Evolutionary conservation across 1,140 invertebrate species (phyloP).

Genomic region (Hyphantria cunea): DNA sequence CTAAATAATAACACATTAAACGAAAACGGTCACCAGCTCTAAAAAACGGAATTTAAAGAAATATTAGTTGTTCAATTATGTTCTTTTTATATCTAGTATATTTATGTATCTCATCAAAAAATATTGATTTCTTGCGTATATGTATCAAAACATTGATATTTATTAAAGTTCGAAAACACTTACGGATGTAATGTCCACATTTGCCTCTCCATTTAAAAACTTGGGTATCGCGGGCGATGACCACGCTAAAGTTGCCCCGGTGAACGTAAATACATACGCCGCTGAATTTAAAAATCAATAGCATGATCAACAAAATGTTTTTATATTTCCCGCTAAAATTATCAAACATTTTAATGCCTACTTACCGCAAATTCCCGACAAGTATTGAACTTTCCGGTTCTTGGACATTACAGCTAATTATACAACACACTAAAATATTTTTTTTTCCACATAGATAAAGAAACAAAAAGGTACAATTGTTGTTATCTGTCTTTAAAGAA

Average conservation of each 20-base stretch:
- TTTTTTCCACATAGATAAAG: not conserved
- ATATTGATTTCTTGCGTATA: no score
- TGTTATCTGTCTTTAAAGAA: no score
- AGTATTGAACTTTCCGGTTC: constrained; percentile 67
- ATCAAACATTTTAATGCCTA: constrained; percentile 25
- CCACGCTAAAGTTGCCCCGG: constrained; percentile 72
- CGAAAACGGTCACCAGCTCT: no score
- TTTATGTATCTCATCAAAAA: no score
- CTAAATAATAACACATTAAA: no score
- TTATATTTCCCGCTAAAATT: constrained; percentile 46
- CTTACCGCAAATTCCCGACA: constrained; percentile 66
- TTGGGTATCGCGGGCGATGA: constrained; percentile 81
- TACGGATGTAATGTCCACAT: constrained; percentile 68
- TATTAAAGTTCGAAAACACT: constrained; percentile 33
- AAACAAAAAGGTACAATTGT: not conserved
- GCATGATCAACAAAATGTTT: constrained; percentile 24
- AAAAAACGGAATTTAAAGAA: no score
- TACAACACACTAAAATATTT: no score
- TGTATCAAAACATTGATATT: no score
- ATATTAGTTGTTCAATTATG: no score
- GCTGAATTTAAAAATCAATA: constrained; percentile 41
- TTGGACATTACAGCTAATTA: constrained; percentile 30
- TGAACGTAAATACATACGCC: constrained; percentile 69
- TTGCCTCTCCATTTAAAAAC: constrained; percentile 69
- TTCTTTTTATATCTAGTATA: no score